Percentiles rank a stretch among this genome's conserved stretches.
Evolutionary conservation across 2,113 vertebrate species (phyloP).

Genomic region (Bubo bubo): DNA sequence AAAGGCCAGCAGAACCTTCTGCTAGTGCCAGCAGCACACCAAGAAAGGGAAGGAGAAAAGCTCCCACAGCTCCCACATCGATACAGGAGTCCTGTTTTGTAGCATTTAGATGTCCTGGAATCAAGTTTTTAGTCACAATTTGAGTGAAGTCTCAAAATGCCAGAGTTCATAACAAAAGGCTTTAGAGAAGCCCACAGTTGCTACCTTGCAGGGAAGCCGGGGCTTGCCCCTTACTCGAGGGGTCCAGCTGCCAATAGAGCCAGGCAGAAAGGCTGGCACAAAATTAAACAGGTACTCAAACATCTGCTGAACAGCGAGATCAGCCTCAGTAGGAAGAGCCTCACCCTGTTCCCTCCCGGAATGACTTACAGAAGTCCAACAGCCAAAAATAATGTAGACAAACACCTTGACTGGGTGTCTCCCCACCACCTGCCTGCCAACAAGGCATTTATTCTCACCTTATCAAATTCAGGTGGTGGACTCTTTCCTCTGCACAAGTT

Average conservation of each 20-base stretch:
- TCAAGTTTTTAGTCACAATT: background rate
- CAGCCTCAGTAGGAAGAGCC: background rate
- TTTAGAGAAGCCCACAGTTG: background rate
- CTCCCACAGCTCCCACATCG: background rate
- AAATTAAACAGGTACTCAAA: background rate
- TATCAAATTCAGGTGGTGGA: slow-evolving; percentile 94
- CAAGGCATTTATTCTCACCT: slow-evolving; percentile 75
- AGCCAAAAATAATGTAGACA: background rate
- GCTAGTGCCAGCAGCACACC: background rate
- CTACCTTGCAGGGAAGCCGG: background rate
- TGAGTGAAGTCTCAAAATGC: background rate
- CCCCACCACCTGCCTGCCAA: background rate
- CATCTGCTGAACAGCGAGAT: background rate
- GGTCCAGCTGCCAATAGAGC: background rate
- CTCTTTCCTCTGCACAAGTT: slow-evolving; percentile 98
- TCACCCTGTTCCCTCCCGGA: background rate
- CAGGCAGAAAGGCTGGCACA: background rate
- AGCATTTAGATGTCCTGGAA: background rate
- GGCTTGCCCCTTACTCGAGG: background rate
- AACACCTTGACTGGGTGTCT: background rate
- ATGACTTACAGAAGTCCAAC: background rate
- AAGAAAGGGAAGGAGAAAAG: background rate
- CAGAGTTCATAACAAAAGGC: background rate
- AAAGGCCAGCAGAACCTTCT: background rate
- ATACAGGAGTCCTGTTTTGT: background rate